Evolutionary conservation across 2,797 vertebrate species (phyloP).

Genomic region (Neoniphon sammara): DNA sequence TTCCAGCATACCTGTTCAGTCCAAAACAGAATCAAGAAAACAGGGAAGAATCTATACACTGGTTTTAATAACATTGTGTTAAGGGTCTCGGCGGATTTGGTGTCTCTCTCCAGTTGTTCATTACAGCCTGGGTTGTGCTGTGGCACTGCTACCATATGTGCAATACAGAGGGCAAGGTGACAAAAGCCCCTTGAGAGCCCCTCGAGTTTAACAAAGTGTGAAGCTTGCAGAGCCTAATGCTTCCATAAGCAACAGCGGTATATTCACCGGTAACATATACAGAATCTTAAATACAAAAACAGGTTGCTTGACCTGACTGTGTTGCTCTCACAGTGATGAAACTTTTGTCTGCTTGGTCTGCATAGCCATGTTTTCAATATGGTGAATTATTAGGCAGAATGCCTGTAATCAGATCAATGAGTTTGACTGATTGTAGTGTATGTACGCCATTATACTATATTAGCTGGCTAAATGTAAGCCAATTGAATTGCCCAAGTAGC

Average conservation of each 20-base stretch:
- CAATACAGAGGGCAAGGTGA: slow-evolving; percentile 32
- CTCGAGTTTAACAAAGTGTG: slow-evolving; percentile 38
- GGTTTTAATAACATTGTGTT: slow-evolving; percentile 46
- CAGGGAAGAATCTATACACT: slow-evolving; percentile 41
- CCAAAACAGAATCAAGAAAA: slow-evolving; percentile 17
- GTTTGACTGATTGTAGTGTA: slow-evolving; percentile 69
- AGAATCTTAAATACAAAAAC: slow-evolving; percentile 43
- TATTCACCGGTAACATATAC: slow-evolving; percentile 30
- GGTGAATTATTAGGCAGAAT: slow-evolving; percentile 58
- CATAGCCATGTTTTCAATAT: slow-evolving; percentile 46
- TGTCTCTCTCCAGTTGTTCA: slow-evolving; percentile 44
- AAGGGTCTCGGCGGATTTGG: slow-evolving; percentile 17
- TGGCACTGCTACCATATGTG: slow-evolving; percentile 38
- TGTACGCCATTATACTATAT: slow-evolving; percentile 62
- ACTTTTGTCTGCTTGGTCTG: slow-evolving; percentile 37
- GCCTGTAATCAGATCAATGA: slow-evolving; percentile 75
- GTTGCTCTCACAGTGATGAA: slow-evolving; percentile 45
- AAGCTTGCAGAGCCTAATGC: slow-evolving; percentile 44
- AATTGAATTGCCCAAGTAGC: slow-evolving; percentile 68
- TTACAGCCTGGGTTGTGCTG: slow-evolving; percentile 17
- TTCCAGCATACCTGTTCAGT: slow-evolving; percentile 45
- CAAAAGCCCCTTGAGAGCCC: slow-evolving; percentile 24
- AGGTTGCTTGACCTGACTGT: slow-evolving; percentile 39
- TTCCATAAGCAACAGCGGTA: slow-evolving; percentile 40
- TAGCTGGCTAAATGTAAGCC: slow-evolving; percentile 65